phyloP scores from a whole-genome alignment of 2,888 invertebrate species.

The Neria commutata region DNA sequence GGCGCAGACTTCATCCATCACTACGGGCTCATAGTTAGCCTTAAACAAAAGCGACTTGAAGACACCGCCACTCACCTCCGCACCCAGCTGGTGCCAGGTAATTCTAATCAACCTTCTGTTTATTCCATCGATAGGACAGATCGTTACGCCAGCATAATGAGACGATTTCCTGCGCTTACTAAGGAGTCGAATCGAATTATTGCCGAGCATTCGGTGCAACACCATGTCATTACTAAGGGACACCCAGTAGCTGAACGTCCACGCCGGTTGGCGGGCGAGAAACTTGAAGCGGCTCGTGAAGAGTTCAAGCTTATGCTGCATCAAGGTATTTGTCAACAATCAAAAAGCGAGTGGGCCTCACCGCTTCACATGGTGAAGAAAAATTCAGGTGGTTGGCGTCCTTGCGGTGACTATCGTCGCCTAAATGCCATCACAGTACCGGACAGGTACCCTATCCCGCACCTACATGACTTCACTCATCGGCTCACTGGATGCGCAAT shows the following conservation, averaged over 20 bases:
- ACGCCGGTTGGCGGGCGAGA: conserved; percentile 41
- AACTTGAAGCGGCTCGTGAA: conserved; percentile 18
- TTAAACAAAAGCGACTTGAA: conserved; percentile 14
- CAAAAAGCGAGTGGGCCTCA: conserved; percentile 54
- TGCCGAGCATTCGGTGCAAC: conserved; percentile 15
- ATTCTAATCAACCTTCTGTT: too few relatives aligned
- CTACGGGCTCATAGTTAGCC: conserved; percentile 23
- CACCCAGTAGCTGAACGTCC: conserved; percentile 26
- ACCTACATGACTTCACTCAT: too few relatives aligned
- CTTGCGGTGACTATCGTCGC: conserved; percentile 36
- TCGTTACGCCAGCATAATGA: too few relatives aligned
- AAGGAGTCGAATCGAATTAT: background rate
- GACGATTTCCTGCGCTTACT: too few relatives aligned
- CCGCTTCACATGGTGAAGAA: conserved; percentile 49
- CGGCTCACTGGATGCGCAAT: conserved; percentile 32
- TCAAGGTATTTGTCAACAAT: conserved; percentile 56
- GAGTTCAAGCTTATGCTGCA: conserved; percentile 32
- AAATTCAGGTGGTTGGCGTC: conserved; percentile 39
- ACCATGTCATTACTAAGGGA: conserved; percentile 24
- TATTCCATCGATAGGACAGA: too few relatives aligned
- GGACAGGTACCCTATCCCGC: too few relatives aligned
- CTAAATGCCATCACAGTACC: conserved; percentile 41
- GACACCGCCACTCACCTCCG: conserved; percentile 7
- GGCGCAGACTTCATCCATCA: conserved; percentile 26
- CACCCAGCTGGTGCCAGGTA: background rate